Conservation (phyloP, 2,888 invertebrate species). For the Hydraecia micacea region DNA sequence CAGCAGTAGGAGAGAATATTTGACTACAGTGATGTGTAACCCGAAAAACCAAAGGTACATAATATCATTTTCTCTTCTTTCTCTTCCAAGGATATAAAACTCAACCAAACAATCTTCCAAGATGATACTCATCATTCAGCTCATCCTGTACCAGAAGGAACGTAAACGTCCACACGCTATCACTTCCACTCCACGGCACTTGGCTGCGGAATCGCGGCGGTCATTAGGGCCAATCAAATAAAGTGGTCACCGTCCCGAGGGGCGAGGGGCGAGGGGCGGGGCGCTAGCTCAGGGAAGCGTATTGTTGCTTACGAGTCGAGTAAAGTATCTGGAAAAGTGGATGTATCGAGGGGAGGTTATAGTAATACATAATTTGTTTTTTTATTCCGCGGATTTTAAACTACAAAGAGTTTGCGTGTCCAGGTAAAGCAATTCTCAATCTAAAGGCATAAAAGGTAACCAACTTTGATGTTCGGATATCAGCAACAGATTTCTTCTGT, state of each 20-base stretch:
- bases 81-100: conserved; percentile 10
- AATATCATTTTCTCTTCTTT: not conserved
- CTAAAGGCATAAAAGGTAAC: not conserved
- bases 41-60: not conserved
- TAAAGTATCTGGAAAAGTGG: conserved; percentile 47
- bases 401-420: not conserved
- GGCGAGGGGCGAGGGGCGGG: conserved; percentile 28
- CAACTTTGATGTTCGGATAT: not conserved
- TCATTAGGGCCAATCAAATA: conserved; percentile 81
- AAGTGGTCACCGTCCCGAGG: conserved; percentile 74
- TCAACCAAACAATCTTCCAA: not conserved
- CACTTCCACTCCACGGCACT: conserved; percentile 52
- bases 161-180: conserved; percentile 44
- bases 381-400: not conserved
- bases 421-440: no score
- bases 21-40: not conserved
- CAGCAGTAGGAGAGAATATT: not conserved
- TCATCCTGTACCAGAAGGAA: conserved; percentile 31
- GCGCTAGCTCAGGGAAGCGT: conserved; percentile 25
- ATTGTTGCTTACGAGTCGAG: conserved; percentile 59
- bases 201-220: conserved; percentile 67
- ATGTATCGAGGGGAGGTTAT: conserved; percentile 5
- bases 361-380: not conserved
- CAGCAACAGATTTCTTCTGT: not conserved
- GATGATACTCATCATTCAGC: conserved; percentile 10